Base-by-base conservation (phyloP, 2,113 vertebrate species). In the Oophaga pumilio region DNA sequence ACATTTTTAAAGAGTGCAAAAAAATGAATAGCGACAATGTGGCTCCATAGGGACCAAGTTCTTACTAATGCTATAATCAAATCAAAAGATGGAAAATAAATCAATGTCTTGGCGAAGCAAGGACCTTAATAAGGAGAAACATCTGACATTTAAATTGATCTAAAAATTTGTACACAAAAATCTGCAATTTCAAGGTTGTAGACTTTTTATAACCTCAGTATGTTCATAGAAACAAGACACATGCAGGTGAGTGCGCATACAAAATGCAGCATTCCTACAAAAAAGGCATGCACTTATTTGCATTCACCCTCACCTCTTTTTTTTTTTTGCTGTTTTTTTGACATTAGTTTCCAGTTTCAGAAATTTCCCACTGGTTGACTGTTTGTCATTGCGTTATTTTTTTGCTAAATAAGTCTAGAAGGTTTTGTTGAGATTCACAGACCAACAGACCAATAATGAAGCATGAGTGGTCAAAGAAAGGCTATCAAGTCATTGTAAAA, bases 281-380 rank as follows among this genome's bases (percentile, higher is more conserved):
- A 15, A 53, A 83, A 50, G 49, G 7, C 81, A 83, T 69, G 62
- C 81, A 83, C 22, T 50, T 83, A 3, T 50, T 68, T 66, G 62
- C 80, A 83, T 83, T 83, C 81, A 83, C 62, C 81, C 81, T 83
- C 49, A 83, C 81, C 62, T 83, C 62, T 13, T 26, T 68, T 83
- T 83, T 15, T 62, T n/a, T 66, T 60, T 17, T 52, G 33, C 15
- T 53, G 69, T 20, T 60, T 59, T 57, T 52, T 83, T 83, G 62
- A 69, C 20, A 69, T 15, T 69, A n/a, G 6, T 50, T 26, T 9
- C n/a, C 20, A 56, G 14, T 69, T 53, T 26, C 14, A 10, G 80
- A 50, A 24, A 82, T 22, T 17, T 66, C 17, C n/a, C 80, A 50
- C 15, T 14, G 18, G 33, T 66, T 49, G 20, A 33, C 22, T 66